A percentile compares a stretch with the other conserved stretches of the same genome.
Evolutionary conservation across 2,888 invertebrate genomes (phyloP).

Genomic region (Drosophila pseudotalamancana): DNA sequence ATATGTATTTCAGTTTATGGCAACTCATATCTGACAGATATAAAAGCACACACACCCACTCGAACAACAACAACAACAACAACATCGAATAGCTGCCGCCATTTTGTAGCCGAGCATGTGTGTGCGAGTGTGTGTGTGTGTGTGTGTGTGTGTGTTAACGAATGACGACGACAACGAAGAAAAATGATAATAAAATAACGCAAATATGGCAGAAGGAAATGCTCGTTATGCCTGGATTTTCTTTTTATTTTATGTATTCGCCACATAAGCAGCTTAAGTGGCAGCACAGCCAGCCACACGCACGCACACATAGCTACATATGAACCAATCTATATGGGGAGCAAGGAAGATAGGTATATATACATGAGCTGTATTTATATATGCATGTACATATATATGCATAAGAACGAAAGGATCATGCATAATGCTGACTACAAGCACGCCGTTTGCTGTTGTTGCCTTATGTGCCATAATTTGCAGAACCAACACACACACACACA

Average conservation of each 20-base stretch:
- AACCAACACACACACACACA: conserved; percentile 39
- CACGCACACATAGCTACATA: conserved; percentile 6
- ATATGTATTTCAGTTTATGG: conserved; percentile 71
- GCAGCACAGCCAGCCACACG: conserved; percentile 38
- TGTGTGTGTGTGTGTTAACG: conserved; percentile 24
- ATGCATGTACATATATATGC: conserved; percentile 35
- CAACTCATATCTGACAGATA: conserved; percentile 80
- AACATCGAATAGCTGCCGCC: conserved; percentile 31
- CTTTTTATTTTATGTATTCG: conserved; percentile 79
- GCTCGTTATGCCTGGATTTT: conserved; percentile 77
- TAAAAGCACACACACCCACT: conserved; percentile 56
- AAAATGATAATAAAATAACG: conserved; percentile 82
- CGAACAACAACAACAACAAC: conserved; percentile 1
- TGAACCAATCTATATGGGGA: conserved; percentile 12
- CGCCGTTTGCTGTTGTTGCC: conserved; percentile 42
- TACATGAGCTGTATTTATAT: not conserved
- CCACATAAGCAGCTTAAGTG: conserved; percentile 80
- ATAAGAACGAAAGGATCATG: conserved; percentile 77
- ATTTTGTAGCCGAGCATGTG: conserved; percentile 36
- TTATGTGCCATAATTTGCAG: conserved; percentile 81
- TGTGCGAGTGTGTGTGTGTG: not conserved
- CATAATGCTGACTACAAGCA: conserved; percentile 67
- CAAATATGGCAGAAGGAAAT: conserved; percentile 81
- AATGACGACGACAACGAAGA: conserved; percentile 55
- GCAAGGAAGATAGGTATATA: conserved; percentile 27